A percentile compares a stretch with the other conserved stretches of the same genome.
Conservation (phyloP, 2,113 vertebrate species). For the Brachypteracias leptosomus region DNA sequence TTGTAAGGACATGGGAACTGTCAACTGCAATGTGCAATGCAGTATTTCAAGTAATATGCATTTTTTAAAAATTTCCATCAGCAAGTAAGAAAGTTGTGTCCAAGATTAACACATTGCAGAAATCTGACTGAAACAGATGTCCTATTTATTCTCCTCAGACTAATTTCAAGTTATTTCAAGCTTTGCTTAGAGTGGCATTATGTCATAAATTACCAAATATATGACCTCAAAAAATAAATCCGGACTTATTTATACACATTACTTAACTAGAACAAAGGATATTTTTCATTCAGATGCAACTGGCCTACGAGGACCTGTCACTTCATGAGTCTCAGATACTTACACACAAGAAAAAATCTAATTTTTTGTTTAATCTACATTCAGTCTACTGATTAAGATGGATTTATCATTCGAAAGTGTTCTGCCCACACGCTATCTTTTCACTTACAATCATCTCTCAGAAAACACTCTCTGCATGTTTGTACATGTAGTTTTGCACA, state of each 20-base stretch:
- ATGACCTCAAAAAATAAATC: background rate
- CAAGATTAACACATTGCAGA: background rate
- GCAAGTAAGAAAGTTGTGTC: background rate
- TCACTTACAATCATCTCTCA: background rate
- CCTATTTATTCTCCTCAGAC: background rate
- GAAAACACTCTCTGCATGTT: background rate
- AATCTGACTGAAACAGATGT: background rate
- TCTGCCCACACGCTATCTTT: background rate
- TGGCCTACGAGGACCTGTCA: background rate
- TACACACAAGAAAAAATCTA: background rate
- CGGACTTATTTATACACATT: background rate
- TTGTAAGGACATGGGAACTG: background rate
- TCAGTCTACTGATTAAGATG: background rate
- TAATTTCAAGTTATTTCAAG: slow-evolving; percentile 18
- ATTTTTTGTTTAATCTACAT: background rate
- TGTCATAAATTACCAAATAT: background rate
- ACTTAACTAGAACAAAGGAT: background rate
- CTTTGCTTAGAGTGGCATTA: background rate
- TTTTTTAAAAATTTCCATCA: background rate
- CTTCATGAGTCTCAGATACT: background rate
- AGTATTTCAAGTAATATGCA: background rate
- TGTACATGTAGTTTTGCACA: background rate
- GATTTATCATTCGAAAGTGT: background rate
- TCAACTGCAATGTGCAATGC: background rate
- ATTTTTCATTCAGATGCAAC: background rate